Conservation (phyloP, 2,888 invertebrate genomes). For the Harpalus rubripes region DNA sequence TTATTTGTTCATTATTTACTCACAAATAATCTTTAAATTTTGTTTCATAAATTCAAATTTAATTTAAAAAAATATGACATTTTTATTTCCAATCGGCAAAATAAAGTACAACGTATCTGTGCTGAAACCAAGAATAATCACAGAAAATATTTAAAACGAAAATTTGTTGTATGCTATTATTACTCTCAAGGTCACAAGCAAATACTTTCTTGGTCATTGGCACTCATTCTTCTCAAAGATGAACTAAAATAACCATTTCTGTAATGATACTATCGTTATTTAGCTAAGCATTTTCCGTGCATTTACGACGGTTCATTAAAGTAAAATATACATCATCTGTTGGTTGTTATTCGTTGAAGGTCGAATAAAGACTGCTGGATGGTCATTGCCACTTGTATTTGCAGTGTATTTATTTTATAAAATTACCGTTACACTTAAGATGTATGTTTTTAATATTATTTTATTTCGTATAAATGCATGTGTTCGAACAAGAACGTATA, state of each 20-base stretch:
- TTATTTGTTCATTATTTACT: neutral
- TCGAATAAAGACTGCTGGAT: constrained; percentile 57
- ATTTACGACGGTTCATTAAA: constrained; percentile 9
- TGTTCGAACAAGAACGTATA: constrained; percentile 13
- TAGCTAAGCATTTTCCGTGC: constrained; percentile 1
- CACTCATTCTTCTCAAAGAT: constrained; percentile 53
- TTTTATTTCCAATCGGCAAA: neutral
- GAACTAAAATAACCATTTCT: constrained; percentile 42
- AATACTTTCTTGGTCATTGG: constrained; percentile 54
- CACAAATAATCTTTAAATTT: too few species aligned
- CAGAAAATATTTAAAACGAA: constrained; percentile 26
- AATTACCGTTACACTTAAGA: constrained; percentile 48
- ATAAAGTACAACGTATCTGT: neutral
- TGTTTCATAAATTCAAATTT: too few species aligned
- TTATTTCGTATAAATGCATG: constrained; percentile 44
- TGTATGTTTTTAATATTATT: constrained; percentile 46
- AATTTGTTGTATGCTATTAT: constrained; percentile 53
- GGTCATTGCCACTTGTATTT: constrained; percentile 56
- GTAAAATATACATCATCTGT: neutral
- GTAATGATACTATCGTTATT: constrained; percentile 11
- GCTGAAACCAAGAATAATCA: constrained; percentile 15
- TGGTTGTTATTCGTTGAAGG: constrained; percentile 59
- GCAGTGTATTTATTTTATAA: constrained; percentile 48
- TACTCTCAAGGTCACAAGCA: constrained; percentile 55
- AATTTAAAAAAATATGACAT: too few species aligned